Conservation (phyloP, 2,797 vertebrate species). For the Enteromius unitaeniatus region DNA sequence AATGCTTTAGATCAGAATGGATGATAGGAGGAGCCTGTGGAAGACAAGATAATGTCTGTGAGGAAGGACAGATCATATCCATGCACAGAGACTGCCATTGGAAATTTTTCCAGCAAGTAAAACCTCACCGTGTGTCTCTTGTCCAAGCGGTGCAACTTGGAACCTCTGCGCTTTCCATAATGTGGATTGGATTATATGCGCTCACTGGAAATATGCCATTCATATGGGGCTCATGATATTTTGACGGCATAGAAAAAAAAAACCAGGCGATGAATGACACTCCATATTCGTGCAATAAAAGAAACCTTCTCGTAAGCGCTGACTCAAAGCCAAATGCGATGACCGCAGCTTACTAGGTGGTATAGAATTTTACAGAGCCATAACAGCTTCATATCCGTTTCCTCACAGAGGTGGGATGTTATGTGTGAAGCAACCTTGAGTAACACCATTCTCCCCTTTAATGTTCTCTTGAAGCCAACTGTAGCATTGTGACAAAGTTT, state of each 20-base stretch:
- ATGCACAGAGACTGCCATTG: constrained; percentile 33
- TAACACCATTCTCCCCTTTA: constrained; percentile 42
- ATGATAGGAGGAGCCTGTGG: constrained; percentile 59
- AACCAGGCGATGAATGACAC: constrained; percentile 19
- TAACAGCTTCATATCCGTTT: constrained; percentile 56
- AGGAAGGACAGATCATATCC: constrained; percentile 55
- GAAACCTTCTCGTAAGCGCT: constrained; percentile 17
- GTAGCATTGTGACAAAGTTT: constrained; percentile 70
- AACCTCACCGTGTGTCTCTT: constrained; percentile 26
- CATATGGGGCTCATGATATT: constrained; percentile 38
- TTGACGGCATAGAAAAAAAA: not conserved
- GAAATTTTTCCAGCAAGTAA: constrained; percentile 26
- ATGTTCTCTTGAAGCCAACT: constrained; percentile 66
- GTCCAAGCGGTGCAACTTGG: constrained; percentile 14
- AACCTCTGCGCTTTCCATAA: not conserved
- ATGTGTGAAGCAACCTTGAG: constrained; percentile 51
- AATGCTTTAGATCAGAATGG: constrained; percentile 63
- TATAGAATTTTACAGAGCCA: constrained; percentile 51
- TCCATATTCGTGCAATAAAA: not conserved
- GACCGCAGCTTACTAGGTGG: constrained; percentile 39
- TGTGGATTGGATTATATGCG: constrained; percentile 33
- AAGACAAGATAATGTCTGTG: constrained; percentile 61
- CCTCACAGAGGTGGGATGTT: constrained; percentile 41
- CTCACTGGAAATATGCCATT: constrained; percentile 41
- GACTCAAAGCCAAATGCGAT: constrained; percentile 28